Evolutionary conservation across 1,140 invertebrate genomes (phyloP).

Genomic region (Hyphantria cunea): DNA sequence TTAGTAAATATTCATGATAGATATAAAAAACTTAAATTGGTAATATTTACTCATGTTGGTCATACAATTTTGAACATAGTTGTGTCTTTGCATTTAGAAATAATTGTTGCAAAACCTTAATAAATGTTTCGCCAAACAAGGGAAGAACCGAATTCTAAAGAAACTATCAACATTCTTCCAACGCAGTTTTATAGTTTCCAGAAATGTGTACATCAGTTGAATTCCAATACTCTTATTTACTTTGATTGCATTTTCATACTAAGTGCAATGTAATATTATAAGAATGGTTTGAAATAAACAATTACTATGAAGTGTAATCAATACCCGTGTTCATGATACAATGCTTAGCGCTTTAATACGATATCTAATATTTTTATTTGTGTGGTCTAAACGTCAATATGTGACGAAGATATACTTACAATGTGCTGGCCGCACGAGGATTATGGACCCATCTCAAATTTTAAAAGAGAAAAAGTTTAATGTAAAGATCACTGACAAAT

Average conservation of each 20-base stretch:
- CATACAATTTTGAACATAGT: no score
- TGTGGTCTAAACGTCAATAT: constrained; percentile 60
- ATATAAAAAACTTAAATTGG: no score
- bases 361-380: constrained; percentile 66
- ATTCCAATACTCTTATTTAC: constrained; percentile 3
- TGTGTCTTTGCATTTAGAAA: no score
- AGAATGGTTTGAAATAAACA: neutral
- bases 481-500: constrained; percentile 81
- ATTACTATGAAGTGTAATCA: constrained; percentile 26
- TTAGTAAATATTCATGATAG: no score
- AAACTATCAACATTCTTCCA: no score
- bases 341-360: constrained; percentile 44
- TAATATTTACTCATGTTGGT: no score
- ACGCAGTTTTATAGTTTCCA: neutral
- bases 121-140: no score
- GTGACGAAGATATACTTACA: constrained; percentile 67
- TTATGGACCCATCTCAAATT: constrained; percentile 75
- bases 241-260: neutral
- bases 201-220: constrained; percentile 1
- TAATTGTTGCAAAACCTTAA: neutral
- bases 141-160: no score
- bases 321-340: constrained; percentile 45
- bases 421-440: constrained; percentile 61
- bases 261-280: neutral
- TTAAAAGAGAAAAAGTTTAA: constrained; percentile 79